Base-by-base conservation (phyloP, 2,797 vertebrate species). In the Intellagama lesueurii region DNA sequence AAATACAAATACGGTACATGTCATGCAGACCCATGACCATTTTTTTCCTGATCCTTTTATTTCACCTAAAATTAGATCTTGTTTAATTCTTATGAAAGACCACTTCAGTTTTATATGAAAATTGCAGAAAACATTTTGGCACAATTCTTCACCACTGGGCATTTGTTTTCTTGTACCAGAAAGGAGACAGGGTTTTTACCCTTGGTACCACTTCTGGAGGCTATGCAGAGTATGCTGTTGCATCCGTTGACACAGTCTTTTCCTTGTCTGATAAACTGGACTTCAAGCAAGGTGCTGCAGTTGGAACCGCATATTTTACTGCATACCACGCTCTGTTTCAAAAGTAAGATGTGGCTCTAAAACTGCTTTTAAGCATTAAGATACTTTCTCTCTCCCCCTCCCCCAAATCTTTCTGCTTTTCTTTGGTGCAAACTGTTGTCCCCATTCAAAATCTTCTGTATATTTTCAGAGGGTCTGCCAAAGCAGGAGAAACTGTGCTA, bases 141-240 rank as follows among this genome's bases (percentile, higher is more conserved):
- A 87, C 77, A 14, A 3, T n/a, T 44, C 44, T 56, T 83, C 32
- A 89, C 56, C 56, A 78, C 66, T 32, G 0, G 88, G 70, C 4
- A 79, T 69, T 88, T 47, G 47, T 73, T 91, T 76, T 87, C 89
- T 89, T 70, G 77, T 86, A 72, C 40, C 70, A 99, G 99, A 95
- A 96, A 90, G 99, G 98, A 6, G 98, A 99, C 91, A 96, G 98
- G n/a, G 98, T 99, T 88, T 99, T 99, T 94, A 97, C 97, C 87
- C 95, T 91, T 0, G 87, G 81, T 24, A 98, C 98, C 0, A 77
- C 96, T 91, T 97, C 98, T 0, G 99, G 99, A 77, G 99, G 97
- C 66, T 99, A 99, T 1, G 98, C 98, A 0, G 98, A 99, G 77
- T 99, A 97, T 72, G 82, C 98, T 0, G 73, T 99, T 0, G 97